Base-by-base conservation (phyloP, 2,888 invertebrate genomes). In the Pilophorus perplexus region DNA sequence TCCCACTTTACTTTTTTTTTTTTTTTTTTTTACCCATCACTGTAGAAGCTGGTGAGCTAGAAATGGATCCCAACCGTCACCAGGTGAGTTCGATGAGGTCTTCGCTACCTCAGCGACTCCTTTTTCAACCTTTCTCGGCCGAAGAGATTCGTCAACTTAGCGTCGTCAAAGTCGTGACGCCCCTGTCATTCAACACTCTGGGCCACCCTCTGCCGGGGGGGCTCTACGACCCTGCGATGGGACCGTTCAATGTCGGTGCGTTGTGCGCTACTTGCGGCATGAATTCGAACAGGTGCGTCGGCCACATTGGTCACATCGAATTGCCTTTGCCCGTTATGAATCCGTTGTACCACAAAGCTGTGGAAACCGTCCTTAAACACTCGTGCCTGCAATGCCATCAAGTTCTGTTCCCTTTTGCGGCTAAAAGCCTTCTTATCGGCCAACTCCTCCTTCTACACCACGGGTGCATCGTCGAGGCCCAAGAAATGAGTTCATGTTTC, bases 271-370 rank as follows among this genome's bases (percentile, higher is more conserved):
- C 62, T 18, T 62, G 62, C 28, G 33, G 46, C 18, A 5, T 62
- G 46, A 18, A 27, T 16, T 76, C 83, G 46, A 75, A 81, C 5
- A 79, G 83, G 69, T 97, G 97, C 75, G 85, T 89, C 0, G 99
- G 99, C 0, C 99, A 99, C 78, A 87, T 93, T 77, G 98, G 98
- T 0, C 93, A 96, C 75, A 94, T 99, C 70, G 89, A 90, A 71
- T 79, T 99, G 1, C 91, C 93, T 0, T 78, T 96, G 10, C 86
- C 93, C 0, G 89, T 93, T 0, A 86, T 91, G 66, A 97, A 98
- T 80, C 97, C 98, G 0, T 75, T 98, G 50, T 93, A 93, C 74
- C 86, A 89, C 70, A 87, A 86, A 74, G 81, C 84, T 27, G 80
- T 96, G 16, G 83, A 82, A 64, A 82, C 80, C 1, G 76, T 93